phyloP scores from a whole-genome alignment of 2,888 invertebrate genomes.

The Perizoma flavofasciatum region DNA sequence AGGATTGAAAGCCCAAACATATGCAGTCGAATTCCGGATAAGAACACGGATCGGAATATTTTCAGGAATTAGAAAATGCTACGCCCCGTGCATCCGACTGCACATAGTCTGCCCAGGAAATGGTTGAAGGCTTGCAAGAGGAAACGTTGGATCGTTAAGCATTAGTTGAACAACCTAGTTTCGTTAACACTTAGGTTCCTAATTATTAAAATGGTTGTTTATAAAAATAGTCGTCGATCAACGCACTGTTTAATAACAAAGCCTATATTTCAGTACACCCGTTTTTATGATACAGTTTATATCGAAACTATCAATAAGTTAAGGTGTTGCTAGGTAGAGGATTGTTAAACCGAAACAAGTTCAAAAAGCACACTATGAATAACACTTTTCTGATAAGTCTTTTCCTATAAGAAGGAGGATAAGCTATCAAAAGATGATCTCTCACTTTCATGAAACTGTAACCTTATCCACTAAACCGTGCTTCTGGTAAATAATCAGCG shows the following conservation, averaged over 20 bases:
- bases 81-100: neutral
- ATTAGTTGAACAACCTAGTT: constrained; percentile 28
- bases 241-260: constrained; percentile 14
- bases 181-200: constrained; percentile 24
- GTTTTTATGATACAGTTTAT: constrained; percentile 5
- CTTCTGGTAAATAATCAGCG: constrained; percentile 41
- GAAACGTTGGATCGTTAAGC: constrained; percentile 22
- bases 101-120: neutral
- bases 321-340: neutral
- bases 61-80: neutral
- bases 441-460: constrained; percentile 78
- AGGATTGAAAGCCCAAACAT: neutral
- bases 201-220: constrained; percentile 30
- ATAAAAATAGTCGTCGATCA: constrained; percentile 30
- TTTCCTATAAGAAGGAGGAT: constrained; percentile 5
- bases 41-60: constrained; percentile 3
- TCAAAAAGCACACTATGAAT: constrained; percentile 12
- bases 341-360: constrained; percentile 3
- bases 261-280: neutral
- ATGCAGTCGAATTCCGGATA: constrained; percentile 11
- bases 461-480: constrained; percentile 68
- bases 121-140: neutral
- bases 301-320: constrained; percentile 6
- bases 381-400: constrained; percentile 12
- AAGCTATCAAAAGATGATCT: constrained; percentile 59